Evolutionary conservation across 2,888 invertebrate genomes (phyloP).

Genomic region (Beris chalybata): DNA sequence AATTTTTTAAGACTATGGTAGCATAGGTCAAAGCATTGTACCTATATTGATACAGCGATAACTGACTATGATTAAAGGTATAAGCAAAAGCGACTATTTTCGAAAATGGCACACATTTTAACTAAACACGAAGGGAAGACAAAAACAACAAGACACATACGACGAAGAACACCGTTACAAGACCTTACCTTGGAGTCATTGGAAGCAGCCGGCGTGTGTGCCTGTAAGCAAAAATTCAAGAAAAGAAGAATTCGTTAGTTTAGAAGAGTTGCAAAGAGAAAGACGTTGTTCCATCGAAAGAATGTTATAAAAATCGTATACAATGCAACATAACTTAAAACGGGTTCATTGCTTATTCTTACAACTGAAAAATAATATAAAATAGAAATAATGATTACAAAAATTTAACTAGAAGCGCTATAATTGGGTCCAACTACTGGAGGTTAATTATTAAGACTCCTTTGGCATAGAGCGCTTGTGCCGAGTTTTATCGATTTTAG

Average conservation of each 20-base stretch:
- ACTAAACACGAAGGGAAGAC: not conserved
- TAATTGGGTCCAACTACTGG: too few species aligned
- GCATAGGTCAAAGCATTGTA: too few species aligned
- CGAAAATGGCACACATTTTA: not conserved
- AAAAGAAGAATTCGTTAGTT: constrained; percentile 24
- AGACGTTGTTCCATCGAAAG: constrained; percentile 8
- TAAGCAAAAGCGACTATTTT: not conserved
- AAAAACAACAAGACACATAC: constrained; percentile 10
- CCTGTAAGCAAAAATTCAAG: constrained; percentile 37
- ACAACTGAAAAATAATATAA: too few species aligned
- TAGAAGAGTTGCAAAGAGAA: constrained; percentile 6
- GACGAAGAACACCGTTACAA: not conserved
- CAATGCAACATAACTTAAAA: too few species aligned
- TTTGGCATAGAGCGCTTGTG: too few species aligned
- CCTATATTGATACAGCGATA: not conserved
- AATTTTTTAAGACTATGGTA: not conserved
- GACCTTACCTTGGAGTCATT: constrained; percentile 38
- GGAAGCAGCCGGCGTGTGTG: constrained; percentile 39
- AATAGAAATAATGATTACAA: too few species aligned
- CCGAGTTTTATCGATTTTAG: too few species aligned
- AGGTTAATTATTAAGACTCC: too few species aligned
- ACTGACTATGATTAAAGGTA: not conserved
- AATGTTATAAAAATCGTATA: too few species aligned
- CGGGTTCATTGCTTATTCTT: too few species aligned
- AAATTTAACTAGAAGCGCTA: too few species aligned